Conservation (phyloP, 2,888 invertebrate genomes). For the Didymodactylos carnosus region DNA sequence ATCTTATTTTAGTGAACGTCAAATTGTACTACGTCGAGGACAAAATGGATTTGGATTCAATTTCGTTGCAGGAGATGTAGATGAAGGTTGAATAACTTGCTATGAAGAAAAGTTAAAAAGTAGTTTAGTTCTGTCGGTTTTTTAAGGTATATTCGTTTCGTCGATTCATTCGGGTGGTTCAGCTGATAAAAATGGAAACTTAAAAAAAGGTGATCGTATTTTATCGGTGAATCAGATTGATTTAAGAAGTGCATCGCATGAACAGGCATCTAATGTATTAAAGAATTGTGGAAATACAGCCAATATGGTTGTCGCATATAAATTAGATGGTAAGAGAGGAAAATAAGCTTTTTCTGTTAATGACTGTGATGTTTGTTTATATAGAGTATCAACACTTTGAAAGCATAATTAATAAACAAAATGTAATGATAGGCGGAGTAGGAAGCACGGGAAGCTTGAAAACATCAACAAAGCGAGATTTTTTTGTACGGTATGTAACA, state of each 20-base stretch:
- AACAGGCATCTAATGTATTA: slow-evolving; percentile 83
- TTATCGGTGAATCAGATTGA: slow-evolving; percentile 54
- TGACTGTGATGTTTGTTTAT: slow-evolving; percentile 16
- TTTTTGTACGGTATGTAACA: neutral
- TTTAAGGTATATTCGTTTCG: slow-evolving; percentile 63
- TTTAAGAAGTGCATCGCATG: slow-evolving; percentile 77
- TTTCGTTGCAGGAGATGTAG: slow-evolving; percentile 60
- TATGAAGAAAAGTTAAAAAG: no score
- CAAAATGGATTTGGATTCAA: slow-evolving; percentile 16
- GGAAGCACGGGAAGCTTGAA: neutral
- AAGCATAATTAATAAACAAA: slow-evolving; percentile 88
- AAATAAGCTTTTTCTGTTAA: no score
- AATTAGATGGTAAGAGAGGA: slow-evolving; percentile 54
- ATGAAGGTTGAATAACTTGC: slow-evolving; percentile 46
- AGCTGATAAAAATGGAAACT: slow-evolving; percentile 71
- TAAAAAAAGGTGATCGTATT: slow-evolving; percentile 42
- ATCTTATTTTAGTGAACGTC: slow-evolving; percentile 4
- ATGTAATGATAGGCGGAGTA: slow-evolving; percentile 51
- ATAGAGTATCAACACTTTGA: slow-evolving; percentile 86
- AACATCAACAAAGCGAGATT: neutral
- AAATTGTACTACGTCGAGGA: slow-evolving; percentile 2
- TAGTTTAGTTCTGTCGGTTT: neutral
- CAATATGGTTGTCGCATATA: slow-evolving; percentile 74
- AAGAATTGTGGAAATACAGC: slow-evolving; percentile 57
- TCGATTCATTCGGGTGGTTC: slow-evolving; percentile 90